These are phyloP conservation scores for Oncorhynchus keta DNA, from an alignment of 2,113 vertebrate species.

Conservation along the genomic window DNA sequence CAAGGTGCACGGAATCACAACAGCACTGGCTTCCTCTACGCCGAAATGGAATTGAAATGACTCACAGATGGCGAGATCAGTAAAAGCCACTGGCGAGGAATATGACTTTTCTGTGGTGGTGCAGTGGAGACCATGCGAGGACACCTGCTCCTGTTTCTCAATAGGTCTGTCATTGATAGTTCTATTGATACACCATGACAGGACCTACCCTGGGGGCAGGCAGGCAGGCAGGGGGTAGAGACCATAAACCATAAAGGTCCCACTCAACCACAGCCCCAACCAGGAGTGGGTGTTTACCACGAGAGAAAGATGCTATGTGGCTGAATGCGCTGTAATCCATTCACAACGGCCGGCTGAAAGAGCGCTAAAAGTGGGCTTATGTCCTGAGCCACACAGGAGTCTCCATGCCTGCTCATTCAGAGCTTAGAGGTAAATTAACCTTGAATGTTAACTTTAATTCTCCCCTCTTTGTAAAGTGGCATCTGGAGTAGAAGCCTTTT, in stretches of 20 bases:
- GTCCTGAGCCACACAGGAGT: conserved; percentile 22
- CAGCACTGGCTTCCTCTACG: not conserved
- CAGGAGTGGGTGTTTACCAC: conserved; percentile 15
- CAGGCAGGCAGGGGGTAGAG: not conserved
- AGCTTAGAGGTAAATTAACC: conserved; percentile 35
- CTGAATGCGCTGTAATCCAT: conserved; percentile 46
- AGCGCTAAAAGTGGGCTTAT: conserved; percentile 40
- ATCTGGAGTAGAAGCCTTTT: not conserved
- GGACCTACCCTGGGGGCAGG: conserved; percentile 1
- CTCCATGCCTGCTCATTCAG: conserved; percentile 17
- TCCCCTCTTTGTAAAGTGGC: conserved; percentile 3
- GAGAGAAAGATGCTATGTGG: conserved; percentile 32
- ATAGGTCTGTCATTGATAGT: conserved; percentile 16
- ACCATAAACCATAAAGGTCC: not conserved
- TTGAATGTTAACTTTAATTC: conserved; percentile 20
- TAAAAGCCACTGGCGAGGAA: conserved; percentile 6
- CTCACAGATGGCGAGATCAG: conserved; percentile 21
- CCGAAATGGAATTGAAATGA: conserved; percentile 27
- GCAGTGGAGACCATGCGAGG: not conserved
- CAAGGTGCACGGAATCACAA: conserved; percentile 9
- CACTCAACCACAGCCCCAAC: conserved; percentile 6
- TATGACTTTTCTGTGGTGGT: not conserved
- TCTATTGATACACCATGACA: conserved; percentile 15
- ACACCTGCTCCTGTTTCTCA: conserved; percentile 17
- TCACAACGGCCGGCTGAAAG: conserved; percentile 35